A percentile compares a stretch with the other conserved stretches of the same genome.
Conservation (phyloP, 2,797 vertebrate genomes). For the Acanthurus tractus region DNA sequence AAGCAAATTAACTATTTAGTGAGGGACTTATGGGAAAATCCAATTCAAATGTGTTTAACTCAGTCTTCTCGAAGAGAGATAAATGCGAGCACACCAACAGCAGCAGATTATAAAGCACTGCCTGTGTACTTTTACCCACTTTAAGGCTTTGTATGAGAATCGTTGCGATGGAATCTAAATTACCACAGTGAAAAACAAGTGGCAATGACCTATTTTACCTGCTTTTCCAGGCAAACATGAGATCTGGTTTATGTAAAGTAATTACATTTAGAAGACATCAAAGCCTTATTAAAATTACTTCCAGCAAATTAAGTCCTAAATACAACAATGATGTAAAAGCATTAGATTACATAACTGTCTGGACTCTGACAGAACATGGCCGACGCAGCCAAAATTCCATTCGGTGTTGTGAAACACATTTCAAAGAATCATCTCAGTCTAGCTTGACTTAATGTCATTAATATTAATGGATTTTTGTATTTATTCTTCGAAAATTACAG, state of each 20-base stretch:
- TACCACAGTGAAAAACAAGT: not conserved
- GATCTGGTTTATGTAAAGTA: not conserved
- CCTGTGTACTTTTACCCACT: not conserved
- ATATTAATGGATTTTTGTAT: too few species aligned
- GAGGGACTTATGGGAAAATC: constrained; percentile 49
- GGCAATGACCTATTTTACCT: constrained; percentile 2
- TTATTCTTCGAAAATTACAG: not conserved
- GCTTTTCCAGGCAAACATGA: not conserved
- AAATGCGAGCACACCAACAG: constrained; percentile 31
- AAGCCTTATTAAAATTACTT: not conserved
- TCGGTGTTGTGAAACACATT: too few species aligned
- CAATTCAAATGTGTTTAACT: constrained; percentile 53
- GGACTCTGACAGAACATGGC: not conserved
- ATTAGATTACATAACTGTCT: not conserved
- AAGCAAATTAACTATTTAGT: constrained; percentile 31
- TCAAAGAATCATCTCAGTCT: not conserved
- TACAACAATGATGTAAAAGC: not conserved
- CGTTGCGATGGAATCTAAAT: not conserved
- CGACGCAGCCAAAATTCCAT: not conserved
- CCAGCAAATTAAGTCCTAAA: not conserved
- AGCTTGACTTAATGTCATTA: not conserved
- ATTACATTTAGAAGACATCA: not conserved
- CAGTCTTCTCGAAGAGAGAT: constrained; percentile 38
- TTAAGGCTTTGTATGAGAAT: not conserved
- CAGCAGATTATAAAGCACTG: not conserved